Conservation (phyloP, 2,797 vertebrate genomes). For the Rhynchotus rufescens region DNA sequence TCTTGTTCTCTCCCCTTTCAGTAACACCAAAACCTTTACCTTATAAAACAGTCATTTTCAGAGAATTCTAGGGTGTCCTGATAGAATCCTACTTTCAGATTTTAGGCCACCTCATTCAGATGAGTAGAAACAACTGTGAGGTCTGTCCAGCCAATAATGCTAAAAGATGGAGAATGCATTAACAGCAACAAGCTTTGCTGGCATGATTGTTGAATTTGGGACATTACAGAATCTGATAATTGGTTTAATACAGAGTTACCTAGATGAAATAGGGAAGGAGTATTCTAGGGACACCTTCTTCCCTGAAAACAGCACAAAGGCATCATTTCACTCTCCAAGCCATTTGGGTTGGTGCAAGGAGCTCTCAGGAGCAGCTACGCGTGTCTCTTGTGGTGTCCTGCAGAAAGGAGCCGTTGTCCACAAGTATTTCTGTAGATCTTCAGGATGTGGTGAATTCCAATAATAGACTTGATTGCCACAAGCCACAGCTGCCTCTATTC, state of each 20-base stretch:
- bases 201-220: background rate
- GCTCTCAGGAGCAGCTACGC: background rate
- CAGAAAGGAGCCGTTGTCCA: conserved; percentile 30
- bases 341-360: background rate
- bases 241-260: background rate
- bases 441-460: conserved; percentile 59
- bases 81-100: background rate
- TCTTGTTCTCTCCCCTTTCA: background rate
- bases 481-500: conserved; percentile 48
- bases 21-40: background rate
- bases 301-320: background rate
- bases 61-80: background rate
- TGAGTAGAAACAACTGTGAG: background rate
- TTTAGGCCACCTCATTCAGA: background rate
- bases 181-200: background rate
- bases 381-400: conserved; percentile 7
- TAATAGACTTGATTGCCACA: conserved; percentile 31
- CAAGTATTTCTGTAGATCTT: conserved; percentile 62
- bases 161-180: background rate
- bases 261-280: background rate
- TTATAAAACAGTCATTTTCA: background rate
- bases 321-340: background rate
- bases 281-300: background rate
- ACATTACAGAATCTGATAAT: background rate
- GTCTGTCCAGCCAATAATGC: background rate